Evolutionary conservation across 2,888 invertebrate genomes (phyloP), one percentile per base, ranked within the genome.

Genomic region (Holacanthella duospinosa): DNA sequence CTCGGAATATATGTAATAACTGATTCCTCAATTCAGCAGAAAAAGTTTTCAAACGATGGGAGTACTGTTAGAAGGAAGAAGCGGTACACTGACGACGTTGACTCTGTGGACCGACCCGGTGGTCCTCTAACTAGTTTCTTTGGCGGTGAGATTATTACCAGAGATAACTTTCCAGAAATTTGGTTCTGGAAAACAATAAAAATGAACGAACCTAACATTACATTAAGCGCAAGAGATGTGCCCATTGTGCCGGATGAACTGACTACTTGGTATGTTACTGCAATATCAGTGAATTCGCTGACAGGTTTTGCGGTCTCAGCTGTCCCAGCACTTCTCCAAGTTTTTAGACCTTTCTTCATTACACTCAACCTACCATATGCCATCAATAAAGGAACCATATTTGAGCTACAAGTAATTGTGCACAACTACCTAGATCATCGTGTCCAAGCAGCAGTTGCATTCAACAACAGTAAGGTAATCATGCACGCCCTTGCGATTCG

Each of bases 281-380:
- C 81, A 2, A 81, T 82, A 70, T 80, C 82, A 48, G 74, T 82
- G 60, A 78, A 79, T 72, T 74, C 75, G 19, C 68, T 75, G 2
- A 74, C 76, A 57, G 82, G 82, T 2, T 74, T 82, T 12, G 82
- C 81, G 3, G 77, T 82, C 4, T 75, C 79, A 1, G 74, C 77
- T 3, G 69, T 71, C 1, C 71, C 76, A 12, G 72, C 77, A 4
- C 76, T 78, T 74, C 78, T 79, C 65, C 63, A 76, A 58, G 80
- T 81, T 27, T 82, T 82, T 75, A 77, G 80, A 19, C 80, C 80
- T 16, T 82, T 83, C 75, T 83, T 82, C 74, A 77, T 81, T 44
- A 78, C 78, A 26, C 74, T 82, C 43, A 79, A 79, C 65, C 73
- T 82, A 55, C 82, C 82, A 0, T 80, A 80, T 70, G 77, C 80